A percentile compares a stretch with the other conserved stretches of the same genome.
Conservation (phyloP, 2,113 vertebrate genomes). For the Psettodes erumei region DNA sequence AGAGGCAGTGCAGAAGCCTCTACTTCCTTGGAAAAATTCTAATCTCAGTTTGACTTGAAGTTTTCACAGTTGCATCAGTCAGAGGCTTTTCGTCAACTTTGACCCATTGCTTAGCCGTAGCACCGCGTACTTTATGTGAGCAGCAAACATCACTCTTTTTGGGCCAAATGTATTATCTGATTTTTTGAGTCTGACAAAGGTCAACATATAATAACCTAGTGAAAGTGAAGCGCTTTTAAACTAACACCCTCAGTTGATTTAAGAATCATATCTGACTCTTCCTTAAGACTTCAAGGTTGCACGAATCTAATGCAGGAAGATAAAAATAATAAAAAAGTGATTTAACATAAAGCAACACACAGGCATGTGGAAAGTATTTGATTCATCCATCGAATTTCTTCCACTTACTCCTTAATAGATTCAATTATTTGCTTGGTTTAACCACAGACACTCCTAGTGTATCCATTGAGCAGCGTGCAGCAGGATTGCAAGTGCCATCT, state of each 20-base stretch:
- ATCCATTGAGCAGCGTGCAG: background rate
- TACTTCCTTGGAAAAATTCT: background rate
- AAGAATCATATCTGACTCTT: background rate
- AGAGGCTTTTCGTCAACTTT: background rate
- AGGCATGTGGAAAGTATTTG: background rate
- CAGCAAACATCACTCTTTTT: background rate
- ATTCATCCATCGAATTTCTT: background rate
- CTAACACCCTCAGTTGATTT: background rate
- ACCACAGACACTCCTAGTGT: background rate
- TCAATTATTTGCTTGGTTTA: background rate
- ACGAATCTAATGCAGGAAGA: background rate
- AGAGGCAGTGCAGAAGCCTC: background rate
- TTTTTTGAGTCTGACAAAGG: background rate
- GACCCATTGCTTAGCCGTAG: background rate
- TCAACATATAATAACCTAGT: background rate
- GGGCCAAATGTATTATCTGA: background rate
- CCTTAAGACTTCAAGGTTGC: background rate
- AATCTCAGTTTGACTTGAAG: background rate
- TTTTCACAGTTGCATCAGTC: background rate
- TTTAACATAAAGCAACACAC: background rate
- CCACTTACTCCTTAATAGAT: background rate
- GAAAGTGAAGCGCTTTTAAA: background rate
- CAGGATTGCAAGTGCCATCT: background rate
- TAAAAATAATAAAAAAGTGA: too few species aligned
- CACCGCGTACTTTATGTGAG: background rate